Percentiles rank a stretch among this genome's conserved stretches.
Evolutionary conservation across 2,113 vertebrate genomes (phyloP).

Genomic region (Sisor rabdophorus): DNA sequence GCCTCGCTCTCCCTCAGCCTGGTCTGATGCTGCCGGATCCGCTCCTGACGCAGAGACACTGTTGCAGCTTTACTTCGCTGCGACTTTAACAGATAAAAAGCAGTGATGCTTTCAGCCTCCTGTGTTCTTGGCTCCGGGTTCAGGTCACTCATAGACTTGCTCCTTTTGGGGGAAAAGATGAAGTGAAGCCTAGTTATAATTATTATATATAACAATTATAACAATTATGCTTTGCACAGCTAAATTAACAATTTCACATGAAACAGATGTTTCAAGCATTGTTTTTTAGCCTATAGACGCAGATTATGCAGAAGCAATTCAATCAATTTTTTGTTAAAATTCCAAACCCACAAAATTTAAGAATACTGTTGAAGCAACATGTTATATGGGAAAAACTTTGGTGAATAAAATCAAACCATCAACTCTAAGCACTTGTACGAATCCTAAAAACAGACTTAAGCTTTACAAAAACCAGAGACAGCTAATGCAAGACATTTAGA

Average conservation of each 20-base stretch:
- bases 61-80: constrained; percentile 14
- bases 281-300: too few relatives aligned
- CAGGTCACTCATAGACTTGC: constrained; percentile 89
- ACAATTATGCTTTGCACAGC: too few relatives aligned
- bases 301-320: too few relatives aligned
- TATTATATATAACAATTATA: too few relatives aligned
- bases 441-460: background rate
- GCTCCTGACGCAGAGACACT: constrained; percentile 59
- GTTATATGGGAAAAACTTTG: too few relatives aligned
- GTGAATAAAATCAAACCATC: too few relatives aligned
- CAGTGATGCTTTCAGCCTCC: constrained; percentile 33
- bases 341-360: too few relatives aligned
- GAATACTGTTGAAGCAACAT: too few relatives aligned
- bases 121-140: constrained; percentile 67
- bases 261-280: too few relatives aligned
- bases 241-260: too few relatives aligned
- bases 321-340: too few relatives aligned
- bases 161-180: constrained; percentile 68
- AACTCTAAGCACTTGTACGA: background rate
- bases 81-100: constrained; percentile 12
- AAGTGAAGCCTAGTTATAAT: constrained; percentile 6
- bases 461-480: too few relatives aligned
- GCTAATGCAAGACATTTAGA: background rate
- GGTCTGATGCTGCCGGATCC: constrained; percentile 69
- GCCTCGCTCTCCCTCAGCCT: constrained; percentile 80